phyloP scores from a whole-genome alignment of 1,140 invertebrate species.

The Lerema accius region DNA sequence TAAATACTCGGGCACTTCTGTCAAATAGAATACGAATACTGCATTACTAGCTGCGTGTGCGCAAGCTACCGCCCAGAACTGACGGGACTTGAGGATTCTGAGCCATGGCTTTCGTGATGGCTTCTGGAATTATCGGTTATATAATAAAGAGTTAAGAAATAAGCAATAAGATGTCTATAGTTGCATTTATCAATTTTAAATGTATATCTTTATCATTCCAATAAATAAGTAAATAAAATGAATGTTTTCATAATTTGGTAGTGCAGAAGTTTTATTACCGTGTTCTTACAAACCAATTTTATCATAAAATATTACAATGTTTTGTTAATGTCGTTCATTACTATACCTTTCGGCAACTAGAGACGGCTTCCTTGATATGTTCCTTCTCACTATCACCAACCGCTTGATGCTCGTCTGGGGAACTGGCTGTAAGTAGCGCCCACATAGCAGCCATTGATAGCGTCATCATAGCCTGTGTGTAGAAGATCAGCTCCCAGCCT shows the following conservation, averaged over 20 bases:
- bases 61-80: slow-evolving; percentile 53
- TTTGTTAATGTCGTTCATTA: no score
- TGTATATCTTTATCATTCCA: no score
- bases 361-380: slow-evolving; percentile 53
- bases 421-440: slow-evolving; percentile 55
- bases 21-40: slow-evolving; percentile 58
- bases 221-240: no score
- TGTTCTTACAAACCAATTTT: background rate
- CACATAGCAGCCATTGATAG: slow-evolving; percentile 58
- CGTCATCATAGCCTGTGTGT: slow-evolving; percentile 57
- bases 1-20: slow-evolving; percentile 55
- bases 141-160: background rate
- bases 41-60: slow-evolving; percentile 54
- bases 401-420: slow-evolving; percentile 59
- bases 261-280: background rate
- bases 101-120: slow-evolving; percentile 51
- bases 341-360: slow-evolving; percentile 48
- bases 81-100: slow-evolving; percentile 44
- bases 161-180: no score
- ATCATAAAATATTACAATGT: no score
- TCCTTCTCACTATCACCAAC: slow-evolving; percentile 66
- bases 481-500: slow-evolving; percentile 69
- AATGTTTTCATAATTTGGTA: background rate
- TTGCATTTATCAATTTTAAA: no score
- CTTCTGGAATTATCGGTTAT: slow-evolving; percentile 49